These are phyloP conservation scores for Sebastes elongatus DNA, from an alignment of 2,797 vertebrate genomes.

Conservation along the genomic window DNA sequence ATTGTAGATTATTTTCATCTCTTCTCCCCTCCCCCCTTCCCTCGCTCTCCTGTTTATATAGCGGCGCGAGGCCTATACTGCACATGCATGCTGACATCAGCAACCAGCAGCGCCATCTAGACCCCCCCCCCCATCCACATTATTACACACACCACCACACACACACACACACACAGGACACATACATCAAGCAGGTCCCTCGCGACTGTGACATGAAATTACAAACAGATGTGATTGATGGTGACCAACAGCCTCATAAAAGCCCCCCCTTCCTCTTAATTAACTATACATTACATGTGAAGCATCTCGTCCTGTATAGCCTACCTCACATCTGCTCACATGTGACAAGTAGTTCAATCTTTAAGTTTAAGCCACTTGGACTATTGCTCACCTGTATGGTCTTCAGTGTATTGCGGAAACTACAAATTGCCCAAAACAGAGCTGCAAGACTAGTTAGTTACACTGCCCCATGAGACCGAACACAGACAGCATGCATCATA, in stretches of 20 bases:
- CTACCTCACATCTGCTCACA: background rate
- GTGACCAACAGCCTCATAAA: conserved; percentile 59
- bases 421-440: too few relatives aligned
- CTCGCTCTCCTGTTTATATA: conserved; percentile 25
- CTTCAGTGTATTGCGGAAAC: too few relatives aligned
- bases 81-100: conserved; percentile 88
- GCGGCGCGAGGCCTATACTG: conserved; percentile 59
- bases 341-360: background rate
- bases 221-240: conserved; percentile 57
- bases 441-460: too few relatives aligned
- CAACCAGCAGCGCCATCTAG: conserved; percentile 74
- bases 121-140: conserved; percentile 18
- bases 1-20: conserved; percentile 32
- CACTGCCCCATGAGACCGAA: too few relatives aligned
- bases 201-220: conserved; percentile 46
- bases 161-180: conserved; percentile 18
- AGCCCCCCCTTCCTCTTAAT: conserved; percentile 45
- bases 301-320: background rate
- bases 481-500: too few relatives aligned
- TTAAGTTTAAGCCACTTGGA: too few relatives aligned
- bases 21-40: conserved; percentile 18
- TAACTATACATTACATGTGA: conserved; percentile 57
- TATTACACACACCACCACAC: background rate
- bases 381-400: background rate
- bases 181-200: conserved; percentile 52